Evolutionary conservation across 2,888 invertebrate species (phyloP).

Genomic region (Charanyca ferruginea): DNA sequence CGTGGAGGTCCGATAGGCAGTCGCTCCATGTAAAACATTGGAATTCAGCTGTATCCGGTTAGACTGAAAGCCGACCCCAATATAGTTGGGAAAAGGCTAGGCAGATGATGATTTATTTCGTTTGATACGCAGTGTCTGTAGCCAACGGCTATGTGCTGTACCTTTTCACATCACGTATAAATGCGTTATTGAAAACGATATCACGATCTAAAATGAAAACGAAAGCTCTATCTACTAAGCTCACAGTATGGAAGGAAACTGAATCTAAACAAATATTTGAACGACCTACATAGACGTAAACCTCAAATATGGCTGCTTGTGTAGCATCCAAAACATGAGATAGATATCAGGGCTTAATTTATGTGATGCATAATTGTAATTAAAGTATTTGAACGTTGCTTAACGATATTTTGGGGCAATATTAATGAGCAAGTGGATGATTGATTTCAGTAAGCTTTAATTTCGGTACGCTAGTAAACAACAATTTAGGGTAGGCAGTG

Average conservation of each 20-base stretch:
- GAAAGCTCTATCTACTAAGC: slow-evolving; percentile 16
- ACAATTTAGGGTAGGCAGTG: background rate
- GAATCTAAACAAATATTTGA: slow-evolving; percentile 41
- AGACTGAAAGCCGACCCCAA: no score
- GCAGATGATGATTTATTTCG: no score
- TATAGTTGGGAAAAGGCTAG: no score
- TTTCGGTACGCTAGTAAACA: background rate
- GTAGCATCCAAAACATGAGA: slow-evolving; percentile 23
- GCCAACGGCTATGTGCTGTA: background rate
- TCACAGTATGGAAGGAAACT: slow-evolving; percentile 14
- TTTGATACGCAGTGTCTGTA: no score
- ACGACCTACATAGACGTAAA: slow-evolving; percentile 28
- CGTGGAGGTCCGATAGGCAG: no score
- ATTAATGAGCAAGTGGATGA: background rate
- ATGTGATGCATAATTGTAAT: slow-evolving; percentile 5
- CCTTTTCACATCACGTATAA: no score
- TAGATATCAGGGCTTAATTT: background rate
- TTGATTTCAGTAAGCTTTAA: background rate
- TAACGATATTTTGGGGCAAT: background rate
- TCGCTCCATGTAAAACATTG: no score
- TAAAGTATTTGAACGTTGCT: slow-evolving; percentile 3
- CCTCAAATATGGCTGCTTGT: slow-evolving; percentile 4
- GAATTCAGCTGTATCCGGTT: no score
- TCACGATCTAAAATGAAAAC: slow-evolving; percentile 22
- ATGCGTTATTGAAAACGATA: slow-evolving; percentile 27